Percentiles rank a stretch among this genome's conserved stretches.
These are phyloP conservation scores for Meloidogyne exigua DNA, from an alignment of 1,140 invertebrate species.

Conservation along the genomic window DNA sequence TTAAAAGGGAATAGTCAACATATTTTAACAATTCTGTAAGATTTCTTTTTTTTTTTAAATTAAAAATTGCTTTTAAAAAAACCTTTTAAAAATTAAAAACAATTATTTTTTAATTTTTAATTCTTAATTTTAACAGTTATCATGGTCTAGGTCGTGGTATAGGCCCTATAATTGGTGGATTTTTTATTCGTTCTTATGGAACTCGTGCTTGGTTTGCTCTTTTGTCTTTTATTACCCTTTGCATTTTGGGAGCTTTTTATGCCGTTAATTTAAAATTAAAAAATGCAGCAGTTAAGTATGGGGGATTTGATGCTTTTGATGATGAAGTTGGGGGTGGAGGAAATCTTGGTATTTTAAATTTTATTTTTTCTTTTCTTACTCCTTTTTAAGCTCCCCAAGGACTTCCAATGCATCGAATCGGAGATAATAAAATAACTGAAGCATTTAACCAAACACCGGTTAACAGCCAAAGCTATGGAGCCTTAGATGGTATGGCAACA, in stretches of 20 bases:
- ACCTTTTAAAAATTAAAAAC: too few relatives aligned
- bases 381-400: conserved; percentile 46
- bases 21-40: conserved; percentile 41
- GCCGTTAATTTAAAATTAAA: conserved; percentile 44
- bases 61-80: neutral
- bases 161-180: conserved; percentile 49
- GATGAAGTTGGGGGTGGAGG: conserved; percentile 40
- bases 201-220: conserved; percentile 42
- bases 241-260: conserved; percentile 43
- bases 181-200: conserved; percentile 41
- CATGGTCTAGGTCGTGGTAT: conserved; percentile 47
- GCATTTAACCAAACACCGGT: conserved; percentile 47
- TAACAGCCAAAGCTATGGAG: conserved; percentile 45
- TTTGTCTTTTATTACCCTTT: conserved; percentile 39
- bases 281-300: conserved; percentile 47
- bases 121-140: neutral
- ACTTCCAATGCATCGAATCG: conserved; percentile 41
- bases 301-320: conserved; percentile 39
- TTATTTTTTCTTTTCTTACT: neutral
- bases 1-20: conserved; percentile 44
- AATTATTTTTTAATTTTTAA: too few relatives aligned
- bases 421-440: conserved; percentile 46
- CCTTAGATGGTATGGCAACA: conserved; percentile 33
- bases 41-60: neutral
- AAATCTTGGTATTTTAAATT: conserved; percentile 23